Conservation (phyloP, 2,888 invertebrate species). For the Drosophila helvetica region DNA sequence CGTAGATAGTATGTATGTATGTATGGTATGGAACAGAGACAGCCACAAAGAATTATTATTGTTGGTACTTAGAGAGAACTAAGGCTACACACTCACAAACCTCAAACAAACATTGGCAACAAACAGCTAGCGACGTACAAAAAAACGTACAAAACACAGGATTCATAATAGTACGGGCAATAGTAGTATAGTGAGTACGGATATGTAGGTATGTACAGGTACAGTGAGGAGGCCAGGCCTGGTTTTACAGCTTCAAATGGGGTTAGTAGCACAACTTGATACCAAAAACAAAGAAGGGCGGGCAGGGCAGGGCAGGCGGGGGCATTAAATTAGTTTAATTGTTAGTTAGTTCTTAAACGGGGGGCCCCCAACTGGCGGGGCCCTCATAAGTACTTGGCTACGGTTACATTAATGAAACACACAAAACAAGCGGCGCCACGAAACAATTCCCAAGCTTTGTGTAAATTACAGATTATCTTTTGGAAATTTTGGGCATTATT, state of each 20-base stretch:
- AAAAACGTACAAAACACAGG: slow-evolving; percentile 31
- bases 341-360: slow-evolving; percentile 33
- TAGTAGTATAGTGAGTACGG: slow-evolving; percentile 11
- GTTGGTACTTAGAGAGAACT: slow-evolving; percentile 11
- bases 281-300: slow-evolving; percentile 38
- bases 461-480: slow-evolving; percentile 10
- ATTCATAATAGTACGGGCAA: slow-evolving; percentile 49
- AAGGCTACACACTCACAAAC: slow-evolving; percentile 22
- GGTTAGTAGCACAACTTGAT: slow-evolving; percentile 65
- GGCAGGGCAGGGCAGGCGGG: slow-evolving; percentile 13
- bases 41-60: slow-evolving; percentile 25
- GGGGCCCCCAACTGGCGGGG: slow-evolving; percentile 11
- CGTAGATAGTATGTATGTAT: too few species aligned
- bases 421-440: slow-evolving; percentile 39
- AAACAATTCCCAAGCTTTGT: slow-evolving; percentile 31
- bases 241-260: slow-evolving; percentile 43
- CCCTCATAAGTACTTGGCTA: slow-evolving; percentile 25
- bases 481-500: slow-evolving; percentile 18
- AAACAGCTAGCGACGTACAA: slow-evolving; percentile 37
- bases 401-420: slow-evolving; percentile 33
- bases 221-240: slow-evolving; percentile 27
- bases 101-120: slow-evolving; percentile 34
- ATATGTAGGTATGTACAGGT: slow-evolving; percentile 41
- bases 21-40: slow-evolving; percentile 29
- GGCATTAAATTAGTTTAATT: slow-evolving; percentile 44